Evolutionary conservation across 2,888 invertebrate species (phyloP), one percentile per base, ranked within the genome.

Genomic region (Cosmopolites sordidus): DNA sequence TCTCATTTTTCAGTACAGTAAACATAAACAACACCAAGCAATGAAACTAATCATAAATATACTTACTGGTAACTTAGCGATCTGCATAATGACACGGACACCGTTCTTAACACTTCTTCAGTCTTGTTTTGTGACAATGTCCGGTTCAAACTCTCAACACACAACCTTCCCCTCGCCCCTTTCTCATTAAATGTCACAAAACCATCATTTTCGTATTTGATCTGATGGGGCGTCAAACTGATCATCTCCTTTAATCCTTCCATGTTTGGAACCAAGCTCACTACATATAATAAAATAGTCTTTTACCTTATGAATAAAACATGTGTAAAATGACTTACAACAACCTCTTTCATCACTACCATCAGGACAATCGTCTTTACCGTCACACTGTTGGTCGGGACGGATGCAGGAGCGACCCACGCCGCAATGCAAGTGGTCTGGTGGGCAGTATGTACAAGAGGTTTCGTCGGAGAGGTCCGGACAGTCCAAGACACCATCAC

Each of bases 401-500:
- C 86, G 82, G 59, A 93, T 81, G 69, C 93, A 93, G 18, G 81
- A 80, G 51, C 86, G 78, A 45, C 87, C 84, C 45, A 88, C 78
- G 0, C 92, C 92, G 67, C 93, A 93, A 64, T 91, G 90, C 59
- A 91, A 75, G 3, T 78, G 77, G 38, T 84, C 84, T 30, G 80
- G 77, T 1, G 83, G 79, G 69, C 92, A 93, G 68, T 91, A 90
- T 29, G 86, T 78, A 69, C 92, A 93, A 43, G 80, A 78, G 53
- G 82, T 83, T 73, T 92, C 92, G 72, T 92, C 92, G 1, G 84
- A 82, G 18, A 90, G 78, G 74, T 90, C 89, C 11, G 87, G 83
- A 71, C 93, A 93, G 73, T 93, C 93, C 11, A 89, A 84, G 27
- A 87, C 79, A 12, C 92, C 92, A 71, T 93, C 93, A 68, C 93